phyloP scores from a whole-genome alignment of 2,113 vertebrate species.

The Siniperca knerii region DNA sequence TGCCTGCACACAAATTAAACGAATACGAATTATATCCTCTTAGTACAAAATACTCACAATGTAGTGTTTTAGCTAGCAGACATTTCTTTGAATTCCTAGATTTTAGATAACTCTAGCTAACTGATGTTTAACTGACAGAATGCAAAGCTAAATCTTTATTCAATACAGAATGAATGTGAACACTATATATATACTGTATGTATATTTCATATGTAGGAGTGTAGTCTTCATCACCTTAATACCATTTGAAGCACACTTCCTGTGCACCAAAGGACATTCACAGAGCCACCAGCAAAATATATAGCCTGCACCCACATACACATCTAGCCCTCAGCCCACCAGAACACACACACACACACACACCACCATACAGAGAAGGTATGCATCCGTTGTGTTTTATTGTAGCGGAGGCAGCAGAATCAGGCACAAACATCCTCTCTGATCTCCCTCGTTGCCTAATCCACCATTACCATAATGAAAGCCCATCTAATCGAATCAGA shows the following conservation, averaged over 20 bases:
- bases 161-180: not conserved
- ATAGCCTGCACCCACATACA: conserved; percentile 7
- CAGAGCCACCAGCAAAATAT: not conserved
- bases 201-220: not conserved
- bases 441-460: conserved; percentile 65
- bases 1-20: not conserved
- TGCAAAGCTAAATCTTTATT: not conserved
- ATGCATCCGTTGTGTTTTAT: conserved; percentile 30
- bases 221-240: conserved; percentile 10
- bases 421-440: conserved; percentile 56
- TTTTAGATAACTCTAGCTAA: not conserved
- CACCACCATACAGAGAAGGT: not conserved
- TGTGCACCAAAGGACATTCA: conserved; percentile 12
- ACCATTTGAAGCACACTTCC: not conserved
- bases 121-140: not conserved
- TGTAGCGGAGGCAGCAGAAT: conserved; percentile 10
- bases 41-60: not conserved
- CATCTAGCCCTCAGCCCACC: conserved; percentile 1
- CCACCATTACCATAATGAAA: conserved; percentile 81
- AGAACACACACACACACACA: conserved; percentile 10
- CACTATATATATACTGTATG: not conserved
- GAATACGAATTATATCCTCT: not conserved
- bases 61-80: not conserved
- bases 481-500: conserved; percentile 75
- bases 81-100: not conserved